These are phyloP conservation scores for Xiphydria camelus DNA, from an alignment of 2,888 invertebrate genomes.

Conservation along the genomic window DNA sequence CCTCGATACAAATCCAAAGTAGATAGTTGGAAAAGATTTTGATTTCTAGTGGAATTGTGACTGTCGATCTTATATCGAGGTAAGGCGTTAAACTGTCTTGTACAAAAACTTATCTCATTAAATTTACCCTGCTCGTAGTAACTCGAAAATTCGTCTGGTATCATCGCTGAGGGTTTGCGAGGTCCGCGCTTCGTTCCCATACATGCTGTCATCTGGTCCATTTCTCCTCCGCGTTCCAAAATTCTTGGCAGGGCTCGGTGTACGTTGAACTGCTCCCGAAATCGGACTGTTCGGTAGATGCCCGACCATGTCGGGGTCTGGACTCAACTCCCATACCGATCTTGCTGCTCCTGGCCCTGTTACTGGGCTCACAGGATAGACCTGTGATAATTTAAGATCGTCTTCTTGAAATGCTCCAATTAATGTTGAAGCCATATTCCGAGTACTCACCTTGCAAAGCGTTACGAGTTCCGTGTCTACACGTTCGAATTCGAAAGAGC, in stretches of 20 bases:
- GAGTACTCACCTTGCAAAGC: conserved; percentile 52
- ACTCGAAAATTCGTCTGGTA: conserved; percentile 78
- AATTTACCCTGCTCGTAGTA: conserved; percentile 79
- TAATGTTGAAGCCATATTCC: no score
- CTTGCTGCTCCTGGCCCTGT: conserved; percentile 87
- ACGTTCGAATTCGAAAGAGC: conserved; percentile 44
- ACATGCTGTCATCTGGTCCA: conserved; percentile 48
- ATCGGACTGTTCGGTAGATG: conserved; percentile 53
- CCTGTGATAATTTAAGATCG: conserved; percentile 32
- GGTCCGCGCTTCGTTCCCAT: conserved; percentile 46
- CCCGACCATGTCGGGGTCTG: conserved; percentile 56
- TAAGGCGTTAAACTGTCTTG: no score
- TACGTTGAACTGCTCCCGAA: conserved; percentile 43
- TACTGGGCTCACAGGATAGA: conserved; percentile 56
- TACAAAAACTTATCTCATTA: no score
- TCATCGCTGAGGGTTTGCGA: conserved; percentile 50
- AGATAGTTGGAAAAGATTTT: no score
- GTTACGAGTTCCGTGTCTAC: conserved; percentile 55
- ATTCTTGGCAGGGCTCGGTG: conserved; percentile 32
- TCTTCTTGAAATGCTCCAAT: no score
- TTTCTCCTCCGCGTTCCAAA: conserved; percentile 32
- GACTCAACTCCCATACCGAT: conserved; percentile 81
- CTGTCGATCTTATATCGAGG: no score
- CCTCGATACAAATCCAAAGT: no score
- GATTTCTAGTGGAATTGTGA: no score